These are phyloP conservation scores for Melanotus villosus DNA, from an alignment of 2,888 invertebrate genomes.

Conservation along the genomic window DNA sequence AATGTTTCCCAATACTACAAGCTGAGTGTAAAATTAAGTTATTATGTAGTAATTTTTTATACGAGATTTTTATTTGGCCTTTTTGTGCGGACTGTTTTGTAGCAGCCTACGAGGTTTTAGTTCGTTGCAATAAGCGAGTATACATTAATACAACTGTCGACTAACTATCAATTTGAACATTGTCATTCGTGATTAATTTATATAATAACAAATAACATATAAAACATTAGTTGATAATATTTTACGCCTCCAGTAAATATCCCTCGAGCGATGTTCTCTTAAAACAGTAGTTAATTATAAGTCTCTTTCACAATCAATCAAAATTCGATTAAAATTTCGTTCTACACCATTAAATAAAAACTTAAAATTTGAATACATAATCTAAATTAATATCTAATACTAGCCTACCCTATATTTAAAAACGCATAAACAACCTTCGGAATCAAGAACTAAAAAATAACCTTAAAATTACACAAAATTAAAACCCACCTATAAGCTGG, in stretches of 20 bases:
- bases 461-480: slow-evolving; percentile 43
- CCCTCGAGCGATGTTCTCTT: slow-evolving; percentile 3
- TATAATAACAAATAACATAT: not conserved
- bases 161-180: no score
- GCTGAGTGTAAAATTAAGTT: no score
- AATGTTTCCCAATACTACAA: no score
- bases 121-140: no score
- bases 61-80: no score
- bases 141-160: no score
- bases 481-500: slow-evolving; percentile 43
- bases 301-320: slow-evolving; percentile 39
- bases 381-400: slow-evolving; percentile 49
- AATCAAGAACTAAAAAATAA: slow-evolving; percentile 32
- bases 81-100: no score
- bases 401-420: slow-evolving; percentile 44
- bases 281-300: slow-evolving; percentile 45
- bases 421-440: slow-evolving; percentile 40
- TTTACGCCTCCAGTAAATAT: not conserved
- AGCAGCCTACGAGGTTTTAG: no score
- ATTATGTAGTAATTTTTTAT: no score
- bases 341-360: slow-evolving; percentile 37
- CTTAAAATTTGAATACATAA: slow-evolving; percentile 44
- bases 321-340: slow-evolving; percentile 44
- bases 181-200: not conserved
- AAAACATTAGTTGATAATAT: not conserved